Evolutionary conservation across 2,113 vertebrate species (phyloP), one percentile per base, ranked within the genome.

Genomic region (Strigops habroptila): DNA sequence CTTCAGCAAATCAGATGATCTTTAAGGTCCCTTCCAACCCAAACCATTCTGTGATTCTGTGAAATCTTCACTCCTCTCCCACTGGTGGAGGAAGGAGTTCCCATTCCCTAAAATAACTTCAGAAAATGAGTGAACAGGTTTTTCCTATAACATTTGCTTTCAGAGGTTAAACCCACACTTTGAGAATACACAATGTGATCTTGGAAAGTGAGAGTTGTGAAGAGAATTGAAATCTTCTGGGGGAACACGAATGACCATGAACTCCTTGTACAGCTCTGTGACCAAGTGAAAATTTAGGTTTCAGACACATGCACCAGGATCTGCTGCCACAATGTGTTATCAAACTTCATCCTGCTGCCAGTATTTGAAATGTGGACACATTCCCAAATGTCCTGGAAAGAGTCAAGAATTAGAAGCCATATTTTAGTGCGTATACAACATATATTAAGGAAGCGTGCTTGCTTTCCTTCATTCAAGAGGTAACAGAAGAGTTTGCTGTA

Each of bases 221-320:
- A 27, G 60, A 81, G 46, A 92, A 60, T 7, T 18, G 31, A 57
- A 52, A 24, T 51, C 35, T 86, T 21, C 17, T 78, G 51, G 9
- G 53, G n/a, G 43, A 88, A 39, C 30, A 30, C 0, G 0, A 52
- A 28, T 57, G 71, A 41, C 28, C 44, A 6, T 19, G 27, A 67
- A 17, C 39, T 59, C 18, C 24, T 28, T 27, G 19, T 63, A 11
- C 18, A 44, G 8, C 31, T 31, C 18, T 25, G 30, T 64, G 41
- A 57, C 33, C 27, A n/a, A 18, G 52, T 43, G 62, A 30, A 59
- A 49, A 57, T 44, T 2, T 7, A 25, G 8, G 6, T 27, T 74
- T 69, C 28, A 62, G 55, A 35, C 12, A 10, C 1, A 0, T 8
- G 16, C 33, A 33, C 6, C 41, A 53, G 69, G 18, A 15, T 1